Base-by-base conservation (phyloP, 2,797 vertebrate genomes). In the Tolypeutes matacus region DNA sequence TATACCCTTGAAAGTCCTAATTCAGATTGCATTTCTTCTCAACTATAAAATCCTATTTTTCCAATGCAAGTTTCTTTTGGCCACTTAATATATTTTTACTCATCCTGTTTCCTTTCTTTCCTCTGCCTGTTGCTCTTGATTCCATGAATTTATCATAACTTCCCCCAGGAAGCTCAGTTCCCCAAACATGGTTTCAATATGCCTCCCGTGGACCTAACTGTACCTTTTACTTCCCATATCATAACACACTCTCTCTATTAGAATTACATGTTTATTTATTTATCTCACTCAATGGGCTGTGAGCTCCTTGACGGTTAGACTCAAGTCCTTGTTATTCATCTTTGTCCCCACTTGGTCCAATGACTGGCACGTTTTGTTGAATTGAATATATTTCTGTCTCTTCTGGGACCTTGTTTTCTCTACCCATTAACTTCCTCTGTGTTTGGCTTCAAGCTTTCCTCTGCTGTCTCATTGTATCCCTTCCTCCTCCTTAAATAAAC, bases 51-150 rank as follows among this genome's bases (percentile, higher is more conserved):
- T 27, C 60, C 53, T 49, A 23, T n/a, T 77, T 96, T 89, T 89
- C 69, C 8, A 39, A 3, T 67, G 29, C 2, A 39, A 23, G 1
- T 83, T 83, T 56, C 58, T 86, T 94, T 64, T 62, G 72, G 29
- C 27, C 7, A 64, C n/a, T 72, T 82, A 31, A 39, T 88, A 36
- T 88, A 21, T 82, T 92, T 88, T 69, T 77, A 62, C 15, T 82
- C 27, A 34, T 39, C 21, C 20, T n/a, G 18, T 77, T 87, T 86
- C 31, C 62, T 95, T 95, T 77, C 83, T 76, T 92, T 42, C n/a
- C 20, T 82, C 12, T 42, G 10, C n/a, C 39, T 91, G 15, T 46
- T 46, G 25, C 27, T 77, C 75, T 58, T 20, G 36, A 60, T 72
- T 56, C 27, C 34, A 49, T 36, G 64, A 88, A 56, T 31, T 60